Base-by-base conservation (phyloP, 2,888 invertebrate species). In the Heliconius ethilla region DNA sequence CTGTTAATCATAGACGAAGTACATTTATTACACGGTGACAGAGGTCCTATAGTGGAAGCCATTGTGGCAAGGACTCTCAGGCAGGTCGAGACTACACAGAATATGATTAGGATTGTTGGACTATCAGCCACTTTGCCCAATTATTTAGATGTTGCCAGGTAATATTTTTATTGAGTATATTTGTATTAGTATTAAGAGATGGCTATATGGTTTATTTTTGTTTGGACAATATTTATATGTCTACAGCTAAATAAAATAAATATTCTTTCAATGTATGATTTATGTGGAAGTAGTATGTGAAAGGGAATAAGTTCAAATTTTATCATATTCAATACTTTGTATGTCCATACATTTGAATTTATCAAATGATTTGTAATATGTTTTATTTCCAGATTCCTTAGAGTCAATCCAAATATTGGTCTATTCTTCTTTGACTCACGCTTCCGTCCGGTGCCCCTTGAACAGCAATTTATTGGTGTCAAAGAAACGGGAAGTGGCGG, bases 11-110 rank as follows among this genome's bases (percentile, higher is more conserved):
- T 99, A 82, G 99, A 99, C 89, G 99, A 99, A 90, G 99, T 99
- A 0, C 99, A 99, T 91, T 95, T 99, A 51, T 94, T 99, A 72
- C 99, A 99, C 89, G 99, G 99, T 5, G 99, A 99, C 87, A 95
- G 99, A 85, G 99, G 99, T 0, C 98, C 99, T 0, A 99, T 99
- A 7, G 98, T 99, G 7, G 99, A 99, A 91, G 98, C 99, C 0
- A 94, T 99, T 13, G 99, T 99, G 0, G 99, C 99, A 0, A 95
- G 99, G 82, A 99, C 99, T 0, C 92, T 99, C 10, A 95, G 99
- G 81, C 98, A 99, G 91, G 97, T 98, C 0, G 98, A 98, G 86
- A 97, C 97, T 1, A 97, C 97, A 0, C 98, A 98, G 90, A 97
- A 96, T 87, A 99, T 99, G 98, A 99, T 99, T 78, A 95, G 99